Evolutionary conservation across 2,888 invertebrate species (phyloP), one percentile per base, ranked within the genome.

Genomic region (Selenia dentaria): DNA sequence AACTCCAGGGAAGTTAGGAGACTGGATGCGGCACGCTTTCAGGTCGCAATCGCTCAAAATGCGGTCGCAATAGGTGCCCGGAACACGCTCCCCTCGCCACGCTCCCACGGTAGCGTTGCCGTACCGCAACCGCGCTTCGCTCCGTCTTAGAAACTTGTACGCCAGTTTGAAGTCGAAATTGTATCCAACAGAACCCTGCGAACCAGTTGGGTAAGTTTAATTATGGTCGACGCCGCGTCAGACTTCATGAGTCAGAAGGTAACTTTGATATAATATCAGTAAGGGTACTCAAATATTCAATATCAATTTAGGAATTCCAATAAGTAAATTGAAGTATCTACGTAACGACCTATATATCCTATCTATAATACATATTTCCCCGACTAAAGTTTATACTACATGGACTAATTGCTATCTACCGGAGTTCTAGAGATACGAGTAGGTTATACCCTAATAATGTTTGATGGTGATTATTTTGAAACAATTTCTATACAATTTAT

Each of bases 1-100:
- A 58, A 96, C 94, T 38, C 97, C 97, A 6, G 97, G 97, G 81
- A 96, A 97, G 92, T 97, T 97, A 6, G 97, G 97, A 13, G 96
- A 96, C 83, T 96, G 95, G 51, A 96, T 94, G 53, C 95, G 93
- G 83, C 95, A 95, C 31, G 89, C 88, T 58, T 84, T 81, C 48
- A 93, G 92, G 79, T 95, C 95, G 79, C 96, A 96, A 75, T 94
- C 94, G 69, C 94, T 95, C 64, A 96, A 92, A 64, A 95, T 92
- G 67, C 96, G 93, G 86, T 96, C 96, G 83, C 96, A 96, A 79
- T 95, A 95, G 53, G 95, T 95, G 55, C 94, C 95, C 10, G 94
- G 92, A 35, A 95, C 93, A 46, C 94, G 84, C 64, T 95, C 95
- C 13, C 96, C 96, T 37, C 96, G 89, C 93, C 95, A 95, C 48